Conservation (phyloP, 2,888 invertebrate genomes). For the Mesorhabditis spiculigera region DNA sequence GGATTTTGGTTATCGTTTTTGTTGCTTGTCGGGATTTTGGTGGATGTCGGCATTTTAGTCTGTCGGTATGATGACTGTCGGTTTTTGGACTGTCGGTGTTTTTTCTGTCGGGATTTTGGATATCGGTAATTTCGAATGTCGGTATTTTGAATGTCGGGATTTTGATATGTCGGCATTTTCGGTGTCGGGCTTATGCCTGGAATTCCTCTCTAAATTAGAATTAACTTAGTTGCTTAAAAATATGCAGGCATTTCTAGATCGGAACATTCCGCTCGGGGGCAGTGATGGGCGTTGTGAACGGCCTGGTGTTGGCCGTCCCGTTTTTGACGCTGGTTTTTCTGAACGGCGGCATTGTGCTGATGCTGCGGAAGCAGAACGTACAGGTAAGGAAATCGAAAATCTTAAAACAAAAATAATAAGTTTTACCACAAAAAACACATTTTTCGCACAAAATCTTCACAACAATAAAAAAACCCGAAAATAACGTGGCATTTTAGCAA, state of each 20-base stretch:
- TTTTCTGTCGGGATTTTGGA: too few species aligned
- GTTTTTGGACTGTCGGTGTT: too few species aligned
- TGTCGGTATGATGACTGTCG: too few species aligned
- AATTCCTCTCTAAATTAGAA: neutral
- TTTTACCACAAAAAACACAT: neutral
- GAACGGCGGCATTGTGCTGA: slow-evolving; percentile 55
- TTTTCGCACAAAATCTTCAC: neutral
- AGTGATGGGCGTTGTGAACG: slow-evolving; percentile 25
- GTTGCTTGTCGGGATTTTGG: too few species aligned
- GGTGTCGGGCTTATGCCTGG: neutral
- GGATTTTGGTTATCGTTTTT: too few species aligned
- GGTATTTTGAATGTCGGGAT: too few species aligned
- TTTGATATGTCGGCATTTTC: too few species aligned
- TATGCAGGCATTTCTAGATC: neutral
- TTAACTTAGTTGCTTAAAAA: too few species aligned
- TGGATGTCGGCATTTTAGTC: too few species aligned
- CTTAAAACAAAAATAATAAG: neutral
- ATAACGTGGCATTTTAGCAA: slow-evolving; percentile 34
- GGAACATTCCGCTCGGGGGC: neutral
- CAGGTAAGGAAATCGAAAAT: slow-evolving; percentile 22
- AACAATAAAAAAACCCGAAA: neutral
- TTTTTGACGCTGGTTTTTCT: slow-evolving; percentile 54
- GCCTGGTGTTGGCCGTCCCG: slow-evolving; percentile 43
- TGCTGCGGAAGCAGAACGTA: slow-evolving; percentile 53
- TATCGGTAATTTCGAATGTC: too few species aligned